Evolutionary conservation across 2,797 vertebrate species (phyloP), one percentile per base, ranked within the genome.

Genomic region (Spinus pinus): DNA sequence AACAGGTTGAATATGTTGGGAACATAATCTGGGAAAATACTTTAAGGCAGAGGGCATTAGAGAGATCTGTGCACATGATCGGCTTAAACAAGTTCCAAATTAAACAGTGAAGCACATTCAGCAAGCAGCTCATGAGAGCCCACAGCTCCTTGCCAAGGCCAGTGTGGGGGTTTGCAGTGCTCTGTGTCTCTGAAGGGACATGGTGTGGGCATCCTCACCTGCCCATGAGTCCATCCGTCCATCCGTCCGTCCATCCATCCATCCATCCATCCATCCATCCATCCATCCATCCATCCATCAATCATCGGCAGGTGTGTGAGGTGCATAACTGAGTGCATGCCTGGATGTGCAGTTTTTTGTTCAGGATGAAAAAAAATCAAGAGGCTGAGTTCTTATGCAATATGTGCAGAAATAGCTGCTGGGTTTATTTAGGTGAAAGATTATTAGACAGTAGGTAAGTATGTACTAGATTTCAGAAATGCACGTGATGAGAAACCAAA

Each of bases 1-100:
- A 96, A 85, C 80, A 84, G 17, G 3, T 62, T 81, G 71, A 89
- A 75, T 72, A 66, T 51, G 65, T 66, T 54, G n/a, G 83, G 92
- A 94, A 84, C 2, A 1, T 96, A 95, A 93, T 93, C 93, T 95
- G 92, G 78, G 93, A 91, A 95, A 97, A 94, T 67, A 77, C 66
- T 92, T 92, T 54, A 41, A 89, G 87, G 73, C 31, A 91, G 90
- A 77, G 53, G 69, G 84, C 82, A 78, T 94, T 95, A 85, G 72
- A 90, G 89, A 75, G 67, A 86, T 72, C 75, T 67, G 25, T 2
- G 39, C 93, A 94, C 95, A 88, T 96, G 96, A 97, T 88, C 37
- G 0, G 93, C 87, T 94, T 97, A 89, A 67, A 50, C 6, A 12
- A 88, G 24, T 88, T 89, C 53, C 54, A 60, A 94, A 93, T 91